A percentile compares a stretch with the other conserved stretches of the same genome.
phyloP scores from a whole-genome alignment of 2,797 vertebrate genomes.

The Otus scops region DNA sequence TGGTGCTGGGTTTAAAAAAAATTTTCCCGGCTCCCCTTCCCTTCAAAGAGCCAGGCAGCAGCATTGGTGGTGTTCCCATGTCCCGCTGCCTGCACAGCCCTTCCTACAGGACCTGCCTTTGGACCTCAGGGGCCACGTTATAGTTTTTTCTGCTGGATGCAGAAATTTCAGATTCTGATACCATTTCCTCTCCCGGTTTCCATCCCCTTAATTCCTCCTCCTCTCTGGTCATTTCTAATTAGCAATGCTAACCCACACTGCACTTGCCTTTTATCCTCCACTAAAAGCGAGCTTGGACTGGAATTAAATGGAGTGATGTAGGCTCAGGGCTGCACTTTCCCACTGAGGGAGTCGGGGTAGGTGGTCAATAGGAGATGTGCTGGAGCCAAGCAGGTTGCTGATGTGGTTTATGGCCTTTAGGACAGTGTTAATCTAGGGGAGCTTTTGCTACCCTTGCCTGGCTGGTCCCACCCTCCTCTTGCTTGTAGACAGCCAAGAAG shows the following conservation, averaged over 20 bases:
- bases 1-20: not conserved
- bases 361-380: not conserved
- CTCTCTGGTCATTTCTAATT: not conserved
- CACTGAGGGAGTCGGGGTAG: accelerated
- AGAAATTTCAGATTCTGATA: not conserved
- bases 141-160: not conserved
- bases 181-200: not conserved
- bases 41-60: not conserved
- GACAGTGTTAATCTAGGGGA: not conserved
- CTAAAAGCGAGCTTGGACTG: not conserved
- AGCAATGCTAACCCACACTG: not conserved
- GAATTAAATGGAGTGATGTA: not conserved
- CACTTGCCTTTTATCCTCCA: not conserved
- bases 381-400: not conserved
- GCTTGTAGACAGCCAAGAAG: constrained; percentile 22
- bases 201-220: not conserved
- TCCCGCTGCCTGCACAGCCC: not conserved
- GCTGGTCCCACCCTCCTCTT: not conserved
- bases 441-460: not conserved
- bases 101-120: not conserved
- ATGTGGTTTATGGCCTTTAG: not conserved
- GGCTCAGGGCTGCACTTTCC: not conserved
- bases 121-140: not conserved
- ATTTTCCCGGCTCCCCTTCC: not conserved
- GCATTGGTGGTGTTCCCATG: accelerated